phyloP scores from a whole-genome alignment of 2,797 vertebrate genomes.

The Bovichtus variegatus region DNA sequence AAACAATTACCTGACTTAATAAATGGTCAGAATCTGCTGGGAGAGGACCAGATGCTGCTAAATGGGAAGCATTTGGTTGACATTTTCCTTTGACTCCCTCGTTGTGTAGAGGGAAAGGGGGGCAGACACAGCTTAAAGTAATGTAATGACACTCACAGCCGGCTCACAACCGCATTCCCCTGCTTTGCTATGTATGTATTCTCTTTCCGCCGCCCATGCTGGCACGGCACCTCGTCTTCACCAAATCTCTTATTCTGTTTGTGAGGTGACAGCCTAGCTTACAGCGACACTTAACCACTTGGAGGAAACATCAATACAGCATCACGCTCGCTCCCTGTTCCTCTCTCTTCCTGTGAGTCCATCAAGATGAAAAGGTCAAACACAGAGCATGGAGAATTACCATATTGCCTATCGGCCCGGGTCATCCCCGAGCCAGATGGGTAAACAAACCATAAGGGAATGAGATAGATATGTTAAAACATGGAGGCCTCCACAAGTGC shows the following conservation, averaged over 20 bases:
- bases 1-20: conserved; percentile 64
- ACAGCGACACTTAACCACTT: conserved; percentile 64
- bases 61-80: conserved; percentile 69
- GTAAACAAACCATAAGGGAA: conserved; percentile 3
- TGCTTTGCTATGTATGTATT: conserved; percentile 76
- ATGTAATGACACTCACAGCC: conserved; percentile 55
- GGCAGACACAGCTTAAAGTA: conserved; percentile 56
- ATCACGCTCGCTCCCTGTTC: conserved; percentile 13
- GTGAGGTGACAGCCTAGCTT: conserved; percentile 64
- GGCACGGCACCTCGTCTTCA: conserved; percentile 40
- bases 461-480: conserved; percentile 1
- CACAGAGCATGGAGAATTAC: conserved; percentile 33
- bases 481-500: background rate
- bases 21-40: conserved; percentile 42
- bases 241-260: conserved; percentile 67
- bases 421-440: conserved; percentile 10
- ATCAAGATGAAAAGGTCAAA: conserved; percentile 62
- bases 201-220: conserved; percentile 54
- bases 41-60: conserved; percentile 54
- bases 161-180: conserved; percentile 44
- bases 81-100: conserved; percentile 68
- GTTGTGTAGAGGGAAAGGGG: background rate
- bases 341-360: conserved; percentile 17
- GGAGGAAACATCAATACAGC: conserved; percentile 55
- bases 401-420: background rate